Conservation (phyloP, 2,113 vertebrate species). For the Accipiter virgatus region DNA sequence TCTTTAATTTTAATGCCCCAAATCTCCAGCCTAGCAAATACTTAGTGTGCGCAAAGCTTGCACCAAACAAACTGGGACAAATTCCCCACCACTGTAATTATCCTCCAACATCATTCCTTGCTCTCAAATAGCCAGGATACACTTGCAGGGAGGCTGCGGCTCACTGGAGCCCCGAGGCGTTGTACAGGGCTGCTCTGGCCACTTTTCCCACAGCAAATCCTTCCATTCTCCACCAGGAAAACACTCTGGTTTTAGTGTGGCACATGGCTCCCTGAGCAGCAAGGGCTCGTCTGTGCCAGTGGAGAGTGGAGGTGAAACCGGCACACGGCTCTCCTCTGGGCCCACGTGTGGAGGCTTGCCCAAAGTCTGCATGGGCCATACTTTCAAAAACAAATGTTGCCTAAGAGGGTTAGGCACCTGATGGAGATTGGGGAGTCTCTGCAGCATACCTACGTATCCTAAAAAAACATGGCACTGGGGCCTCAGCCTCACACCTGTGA, state of each 20-base stretch:
- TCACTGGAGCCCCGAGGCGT: background rate
- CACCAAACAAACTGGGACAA: background rate
- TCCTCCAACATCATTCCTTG: background rate
- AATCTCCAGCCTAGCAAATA: background rate
- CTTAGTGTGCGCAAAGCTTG: background rate
- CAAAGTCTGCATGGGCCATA: accelerated
- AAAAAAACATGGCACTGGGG: accelerated
- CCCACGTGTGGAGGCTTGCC: background rate
- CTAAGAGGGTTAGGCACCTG: background rate
- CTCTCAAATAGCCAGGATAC: background rate
- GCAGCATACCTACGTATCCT: accelerated
- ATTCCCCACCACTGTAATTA: background rate
- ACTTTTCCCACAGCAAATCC: background rate
- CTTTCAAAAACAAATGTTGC: background rate
- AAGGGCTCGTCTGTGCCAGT: accelerated
- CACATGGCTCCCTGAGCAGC: background rate
- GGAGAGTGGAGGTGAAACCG: background rate
- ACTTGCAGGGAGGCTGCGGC: background rate
- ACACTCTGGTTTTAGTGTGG: background rate
- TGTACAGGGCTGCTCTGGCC: background rate
- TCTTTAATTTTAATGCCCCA: background rate
- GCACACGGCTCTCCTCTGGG: background rate
- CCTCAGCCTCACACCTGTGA: background rate
- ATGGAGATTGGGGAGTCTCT: accelerated
- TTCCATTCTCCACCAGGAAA: background rate